Evolutionary conservation across 2,888 invertebrate genomes (phyloP).

Genomic region (Xanthia icteritia): DNA sequence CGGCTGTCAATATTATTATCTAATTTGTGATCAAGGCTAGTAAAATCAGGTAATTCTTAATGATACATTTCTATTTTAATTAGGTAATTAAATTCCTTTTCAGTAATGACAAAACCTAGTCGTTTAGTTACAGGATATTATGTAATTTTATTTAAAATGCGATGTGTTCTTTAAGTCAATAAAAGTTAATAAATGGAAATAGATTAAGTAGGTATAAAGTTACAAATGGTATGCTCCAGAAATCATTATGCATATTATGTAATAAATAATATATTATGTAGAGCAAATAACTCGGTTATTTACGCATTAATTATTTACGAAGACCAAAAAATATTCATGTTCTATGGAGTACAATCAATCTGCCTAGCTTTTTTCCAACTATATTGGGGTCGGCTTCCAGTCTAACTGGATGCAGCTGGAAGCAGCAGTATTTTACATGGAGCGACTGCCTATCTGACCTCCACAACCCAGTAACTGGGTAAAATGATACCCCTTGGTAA

Average conservation of each 20-base stretch:
- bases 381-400: too few species aligned
- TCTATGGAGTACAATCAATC: too few species aligned
- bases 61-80: slow-evolving; percentile 48
- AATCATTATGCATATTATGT: not conserved
- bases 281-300: too few species aligned
- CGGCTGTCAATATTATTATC: slow-evolving; percentile 29
- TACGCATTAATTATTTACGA: too few species aligned
- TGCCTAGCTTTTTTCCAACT: too few species aligned
- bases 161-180: not conserved
- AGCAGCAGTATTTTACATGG: too few species aligned
- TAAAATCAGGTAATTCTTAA: slow-evolving; percentile 48
- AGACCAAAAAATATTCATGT: too few species aligned
- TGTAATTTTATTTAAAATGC: slow-evolving; percentile 16
- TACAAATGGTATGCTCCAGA: slow-evolving; percentile 17
- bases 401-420: too few species aligned
- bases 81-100: slow-evolving; percentile 39
- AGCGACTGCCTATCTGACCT: too few species aligned
- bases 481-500: too few species aligned
- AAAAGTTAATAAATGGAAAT: slow-evolving; percentile 23
- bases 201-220: slow-evolving; percentile 10
- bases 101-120: slow-evolving; percentile 18
- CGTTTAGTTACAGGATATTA: slow-evolving; percentile 23
- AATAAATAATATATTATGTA: not conserved
- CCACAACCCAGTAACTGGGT: too few species aligned
- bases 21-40: slow-evolving; percentile 40